phyloP scores from a whole-genome alignment of 2,797 vertebrate species.

The Paramormyrops hopkinsi region DNA sequence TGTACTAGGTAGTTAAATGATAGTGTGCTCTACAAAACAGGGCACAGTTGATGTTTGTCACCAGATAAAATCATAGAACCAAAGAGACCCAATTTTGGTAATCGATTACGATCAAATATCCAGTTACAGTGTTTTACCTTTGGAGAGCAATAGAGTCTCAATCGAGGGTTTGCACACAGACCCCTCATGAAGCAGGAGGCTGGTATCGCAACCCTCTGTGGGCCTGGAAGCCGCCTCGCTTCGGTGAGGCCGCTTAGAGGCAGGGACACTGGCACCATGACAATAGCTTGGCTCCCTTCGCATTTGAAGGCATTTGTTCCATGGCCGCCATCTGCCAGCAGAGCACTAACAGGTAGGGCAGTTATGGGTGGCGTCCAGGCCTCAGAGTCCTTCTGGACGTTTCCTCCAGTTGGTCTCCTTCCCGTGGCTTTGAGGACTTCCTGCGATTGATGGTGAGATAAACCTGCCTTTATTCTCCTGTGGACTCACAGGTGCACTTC shows the following conservation, averaged over 20 bases:
- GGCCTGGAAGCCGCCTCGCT: neutral
- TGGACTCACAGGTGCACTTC: constrained; percentile 82
- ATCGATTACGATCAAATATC: neutral
- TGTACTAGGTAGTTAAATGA: neutral
- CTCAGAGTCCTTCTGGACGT: neutral
- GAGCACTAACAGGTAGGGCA: neutral
- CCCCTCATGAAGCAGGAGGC: neutral
- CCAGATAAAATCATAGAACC: neutral
- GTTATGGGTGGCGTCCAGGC: neutral
- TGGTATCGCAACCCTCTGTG: neutral
- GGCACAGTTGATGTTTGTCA: neutral
- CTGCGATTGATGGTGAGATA: neutral
- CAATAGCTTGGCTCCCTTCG: neutral
- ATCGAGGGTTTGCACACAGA: neutral
- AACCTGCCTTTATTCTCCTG: neutral
- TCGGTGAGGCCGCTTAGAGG: neutral
- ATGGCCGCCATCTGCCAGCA: neutral
- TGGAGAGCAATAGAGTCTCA: neutral
- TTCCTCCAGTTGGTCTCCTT: neutral
- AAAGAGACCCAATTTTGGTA: neutral
- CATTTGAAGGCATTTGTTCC: neutral
- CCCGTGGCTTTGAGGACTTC: neutral
- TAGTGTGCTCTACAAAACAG: neutral
- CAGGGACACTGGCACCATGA: neutral
- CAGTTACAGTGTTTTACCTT: neutral